Base-by-base conservation (phyloP, 1,140 invertebrate genomes). In the Lerema accius region DNA sequence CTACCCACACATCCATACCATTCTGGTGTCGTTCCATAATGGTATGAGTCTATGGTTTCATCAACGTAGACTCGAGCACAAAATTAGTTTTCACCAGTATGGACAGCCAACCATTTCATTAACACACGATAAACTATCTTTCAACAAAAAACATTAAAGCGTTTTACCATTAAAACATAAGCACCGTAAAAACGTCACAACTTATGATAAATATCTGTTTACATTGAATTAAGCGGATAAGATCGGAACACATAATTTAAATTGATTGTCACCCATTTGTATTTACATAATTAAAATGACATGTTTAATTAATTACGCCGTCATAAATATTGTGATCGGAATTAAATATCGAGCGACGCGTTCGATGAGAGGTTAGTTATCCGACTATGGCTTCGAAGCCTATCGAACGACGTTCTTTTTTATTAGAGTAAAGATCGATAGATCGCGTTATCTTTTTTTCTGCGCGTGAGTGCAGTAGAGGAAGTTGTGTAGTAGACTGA, bases 1-100 rank as follows among this genome's bases (percentile, higher is more conserved):
- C 91, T 92, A 92, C 91, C 91, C 91, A 92, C 89, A 92, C 91
- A 91, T 92, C 91, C 83, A 92, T 91, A 87, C 91, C 91, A 85
- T 91, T 91, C 78, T 92, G 91, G 83, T 91, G 91, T 51, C 90
- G 82, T 82, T 92, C 91, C 91, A 92, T 92, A 82, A 86, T 89
- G 82, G 84, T 86, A 84, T 87, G 76, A 71, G 35, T 84, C 70
- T 73, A 67, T 43, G 69, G 65, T 64, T 45, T 51, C 50, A 56
- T 75, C 37, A 72, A 72, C 48, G 63, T 35, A 14, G 35, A 69
- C 59, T 45, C 55, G 61, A 67, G 45, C 74, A 74, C 72, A 68
- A 71, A 76, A 49, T 45, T 63, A 58, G 43, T 63, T 39, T 62
- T 50, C 73, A 79, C 69, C 66, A 63, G 49, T 59, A 60, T 39